Evolutionary conservation across 2,888 invertebrate genomes (phyloP), one percentile per base, ranked within the genome.

Genomic region (Deilephila elpenor): DNA sequence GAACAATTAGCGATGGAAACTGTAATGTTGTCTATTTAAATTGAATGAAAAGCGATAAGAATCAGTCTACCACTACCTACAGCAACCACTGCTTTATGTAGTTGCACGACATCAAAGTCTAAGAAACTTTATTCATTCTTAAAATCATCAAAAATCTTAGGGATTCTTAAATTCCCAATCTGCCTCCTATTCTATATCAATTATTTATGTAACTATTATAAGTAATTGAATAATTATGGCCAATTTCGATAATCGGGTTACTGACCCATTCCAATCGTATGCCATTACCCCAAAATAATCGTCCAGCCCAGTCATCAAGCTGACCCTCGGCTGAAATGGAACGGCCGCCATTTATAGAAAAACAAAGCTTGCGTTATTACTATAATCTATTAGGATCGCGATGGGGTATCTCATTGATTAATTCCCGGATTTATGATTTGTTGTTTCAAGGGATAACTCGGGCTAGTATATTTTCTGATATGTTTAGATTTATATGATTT

Each of bases 141-240:
- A 14, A 44, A 44, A 44, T 44, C 44, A 14, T 14, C 44, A 44
- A 44, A 14, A 11, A 11, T 14, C 14, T 4, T 3, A 44, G 3
- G 2, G 3, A 4, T 8, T 44, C 11, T 44, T 44, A 44, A 11
- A 1, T 37, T 37, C 8, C 7, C 25, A 25, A 37, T 8, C 37
- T 8, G 37, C 8, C 14, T 44, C 44, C 11, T 14, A 32, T 44
- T 14, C 11, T 14, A 44, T 3, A 44, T 11, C 44, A 44, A 44
- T 11, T 14, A 11, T 44, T 11, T 44, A 44, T 11, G 11, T 44
- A 14, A 44, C 44, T n/a, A 3, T 4, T 1, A 56, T n/a, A 86
- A 92, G 91, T 90, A 92, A 91, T 91, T 91, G 91, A 90, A 91
- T 91, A 91, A 91, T 92, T 92, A 91, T 88, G 90, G 88, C 89